Conservation (phyloP, 2,113 vertebrate species). For the Solea senegalensis region DNA sequence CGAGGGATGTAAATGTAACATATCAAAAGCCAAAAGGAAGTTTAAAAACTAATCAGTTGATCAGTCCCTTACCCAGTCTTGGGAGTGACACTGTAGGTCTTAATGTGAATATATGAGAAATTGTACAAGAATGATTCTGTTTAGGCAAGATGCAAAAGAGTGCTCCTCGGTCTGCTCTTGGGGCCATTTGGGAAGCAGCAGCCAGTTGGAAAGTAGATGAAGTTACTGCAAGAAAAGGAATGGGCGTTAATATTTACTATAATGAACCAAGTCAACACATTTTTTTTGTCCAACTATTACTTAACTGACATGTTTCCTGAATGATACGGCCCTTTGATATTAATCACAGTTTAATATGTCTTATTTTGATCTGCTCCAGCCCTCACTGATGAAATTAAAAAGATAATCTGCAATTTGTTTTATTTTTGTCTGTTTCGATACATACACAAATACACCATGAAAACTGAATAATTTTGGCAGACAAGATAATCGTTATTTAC, state of each 20-base stretch:
- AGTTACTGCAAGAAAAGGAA: constrained; percentile 64
- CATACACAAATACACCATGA: too few relatives aligned
- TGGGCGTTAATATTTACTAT: neutral
- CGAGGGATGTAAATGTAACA: constrained; percentile 25
- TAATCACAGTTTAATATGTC: too few relatives aligned
- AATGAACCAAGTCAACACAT: too few relatives aligned
- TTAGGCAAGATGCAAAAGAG: constrained; percentile 58
- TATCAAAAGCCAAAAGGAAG: constrained; percentile 24
- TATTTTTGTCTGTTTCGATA: too few relatives aligned
- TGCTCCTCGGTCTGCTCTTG: constrained; percentile 48
- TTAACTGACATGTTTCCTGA: too few relatives aligned
- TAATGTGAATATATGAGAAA: constrained; percentile 37
- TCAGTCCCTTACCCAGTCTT: constrained; percentile 28
- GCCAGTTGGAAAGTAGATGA: constrained; percentile 53
- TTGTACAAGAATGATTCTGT: constrained; percentile 49
- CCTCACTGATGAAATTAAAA: too few relatives aligned
- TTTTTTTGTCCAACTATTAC: too few relatives aligned
- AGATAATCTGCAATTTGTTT: too few relatives aligned
- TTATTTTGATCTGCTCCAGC: too few relatives aligned
- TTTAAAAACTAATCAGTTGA: constrained; percentile 51
- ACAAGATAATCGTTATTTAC: too few relatives aligned
- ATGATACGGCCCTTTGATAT: too few relatives aligned
- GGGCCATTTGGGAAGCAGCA: constrained; percentile 55
- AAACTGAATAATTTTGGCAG: too few relatives aligned
- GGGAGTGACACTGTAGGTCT: constrained; percentile 15